Base-by-base conservation (phyloP, 2,888 invertebrate genomes). In the Parochlus steinenii region DNA sequence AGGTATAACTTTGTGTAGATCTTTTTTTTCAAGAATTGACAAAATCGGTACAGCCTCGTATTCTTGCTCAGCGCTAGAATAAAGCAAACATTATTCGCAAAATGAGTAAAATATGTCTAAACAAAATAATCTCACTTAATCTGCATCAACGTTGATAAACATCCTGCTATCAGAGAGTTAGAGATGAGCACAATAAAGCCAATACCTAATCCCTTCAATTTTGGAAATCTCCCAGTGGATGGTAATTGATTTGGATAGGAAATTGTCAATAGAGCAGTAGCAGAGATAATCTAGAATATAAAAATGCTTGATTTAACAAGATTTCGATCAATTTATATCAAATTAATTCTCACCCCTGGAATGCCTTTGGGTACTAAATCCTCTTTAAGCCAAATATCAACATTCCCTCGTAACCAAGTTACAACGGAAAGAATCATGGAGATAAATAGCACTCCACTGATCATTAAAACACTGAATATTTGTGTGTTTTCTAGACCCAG, bases 1-100 rank as follows among this genome's bases (percentile, higher is more conserved):
- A 7, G 66, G 64, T 33, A 67, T 53, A 18, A 67, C 55, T 54
- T 66, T 66, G 40, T 64, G 64, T 17, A 67, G 65, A 43, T 65
- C 64, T 26, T 63, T 58, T 39, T 61, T 56, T 44, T 68, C 65
- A 34, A 69, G 59, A 31, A 68, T 61, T 39, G 58, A 54, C 26
- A 69, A 62, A 6, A 59, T 39, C 15, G 59, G 59, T 12, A 56
- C 56, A 6, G 58, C 58, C 14, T 52, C 48, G 37, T 55, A 59
- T 11, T 56, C 55, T n/a, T 49, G 44, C 3, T 46, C 44, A 3
- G 47, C 5, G 46, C 58, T 58, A 23, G 0, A 39, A 43, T 30
- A 16, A 33, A 12, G 19, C 10, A 27, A 28, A 14, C 10, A 14
- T 14, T 17, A 30, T 19, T 30, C 3, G 4, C 8, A 27, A 14